phyloP scores from a whole-genome alignment of 2,888 invertebrate species.

The Saturnia japonica region DNA sequence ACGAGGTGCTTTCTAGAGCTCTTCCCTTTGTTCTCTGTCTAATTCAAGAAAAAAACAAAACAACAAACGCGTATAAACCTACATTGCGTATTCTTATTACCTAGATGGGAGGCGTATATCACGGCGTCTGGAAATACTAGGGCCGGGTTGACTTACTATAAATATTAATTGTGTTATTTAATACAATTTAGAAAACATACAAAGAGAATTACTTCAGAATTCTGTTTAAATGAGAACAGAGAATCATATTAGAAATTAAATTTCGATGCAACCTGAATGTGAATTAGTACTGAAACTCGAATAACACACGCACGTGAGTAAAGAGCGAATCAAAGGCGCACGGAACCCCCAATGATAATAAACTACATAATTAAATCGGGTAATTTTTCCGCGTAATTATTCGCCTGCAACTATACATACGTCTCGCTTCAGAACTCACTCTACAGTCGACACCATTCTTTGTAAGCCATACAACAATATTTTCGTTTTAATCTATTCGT shows the following conservation, averaged over 20 bases:
- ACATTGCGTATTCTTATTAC: too few species aligned
- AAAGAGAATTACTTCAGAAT: background rate
- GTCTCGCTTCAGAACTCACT: conserved; percentile 6
- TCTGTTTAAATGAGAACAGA: background rate
- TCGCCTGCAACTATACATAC: background rate
- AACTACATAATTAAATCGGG: conserved; percentile 5
- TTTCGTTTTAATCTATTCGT: background rate
- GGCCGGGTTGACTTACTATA: too few species aligned
- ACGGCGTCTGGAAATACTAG: too few species aligned
- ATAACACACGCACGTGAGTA: background rate
- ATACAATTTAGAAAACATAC: background rate
- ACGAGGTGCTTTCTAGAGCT: too few species aligned
- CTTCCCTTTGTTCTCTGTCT: too few species aligned
- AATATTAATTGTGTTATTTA: too few species aligned
- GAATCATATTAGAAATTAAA: background rate
- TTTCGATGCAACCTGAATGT: background rate
- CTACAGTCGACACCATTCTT: background rate
- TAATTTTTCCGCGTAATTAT: conserved; percentile 7
- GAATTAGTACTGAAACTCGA: background rate
- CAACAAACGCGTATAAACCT: too few species aligned
- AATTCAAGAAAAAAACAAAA: too few species aligned
- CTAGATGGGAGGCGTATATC: too few species aligned
- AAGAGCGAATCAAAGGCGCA: background rate
- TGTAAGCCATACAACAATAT: background rate
- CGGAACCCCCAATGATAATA: background rate